Base-by-base conservation (phyloP, 30 jellyfish, hydroid and myxozoan genomes). In the Nemopilema nomurai region DNA sequence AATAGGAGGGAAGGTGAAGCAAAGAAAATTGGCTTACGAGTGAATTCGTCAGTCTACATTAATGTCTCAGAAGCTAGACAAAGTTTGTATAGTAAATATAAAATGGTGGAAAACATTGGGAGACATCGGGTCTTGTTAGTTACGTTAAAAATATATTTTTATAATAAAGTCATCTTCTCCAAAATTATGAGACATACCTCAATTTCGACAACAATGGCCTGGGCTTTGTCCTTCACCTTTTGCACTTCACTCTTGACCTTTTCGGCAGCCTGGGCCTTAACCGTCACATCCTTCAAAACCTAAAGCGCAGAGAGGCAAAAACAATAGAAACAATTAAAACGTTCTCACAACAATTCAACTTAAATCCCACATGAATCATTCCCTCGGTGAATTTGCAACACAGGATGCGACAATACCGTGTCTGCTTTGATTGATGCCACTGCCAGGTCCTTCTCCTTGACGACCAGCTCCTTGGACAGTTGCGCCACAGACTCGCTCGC, bases 231-330 rank as follows among this genome's bases (percentile, higher is more conserved):
- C 81, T 93, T 93, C 49, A 93, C 98, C 84, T 89, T 93, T 79
- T 93, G 98, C 51, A 93, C 98, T 28, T 85, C 97, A 18, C 96
- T 97, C 69, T 93, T 93, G 78, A 93, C 97, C 79, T 93, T 93
- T 71, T 93, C 98, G 7, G 98, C 98, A 21, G 97, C 97, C 64
- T 93, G 98, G 4, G 98, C 98, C 30, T 93, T 93, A 31, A 88
- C 97, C n/a, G 98, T 93, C 77, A 93, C 98, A 53, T 93, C 98
- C 41, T 89, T 79, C 66, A 93, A 70, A 30, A 93, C 98, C 98
- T 93, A 57, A 3, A 13, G 13, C 13, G 57, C 57, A 41, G 57
- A 6, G 13, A 41, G 57, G 13, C 13, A 41, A 41, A 3, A 41
- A 13, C 57, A 41, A 41, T 41, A 41, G 57, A 41, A n/a, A n/a